phyloP scores from a whole-genome alignment of 2,888 invertebrate genomes.

The Tuberolachnus salignus region DNA sequence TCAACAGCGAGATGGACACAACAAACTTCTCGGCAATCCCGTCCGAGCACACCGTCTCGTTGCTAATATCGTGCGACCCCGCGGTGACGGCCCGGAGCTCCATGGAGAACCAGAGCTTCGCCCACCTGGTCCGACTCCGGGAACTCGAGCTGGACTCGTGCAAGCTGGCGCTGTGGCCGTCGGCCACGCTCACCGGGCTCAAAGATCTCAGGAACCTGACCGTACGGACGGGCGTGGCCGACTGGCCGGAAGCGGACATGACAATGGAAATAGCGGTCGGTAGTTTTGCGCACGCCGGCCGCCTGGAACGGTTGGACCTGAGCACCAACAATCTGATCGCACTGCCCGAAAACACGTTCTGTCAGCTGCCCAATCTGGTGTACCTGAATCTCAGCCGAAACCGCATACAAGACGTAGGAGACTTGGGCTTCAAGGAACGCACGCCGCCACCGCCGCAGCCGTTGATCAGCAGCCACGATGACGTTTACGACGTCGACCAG shows the following conservation, averaged over 20 bases:
- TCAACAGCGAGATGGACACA: slow-evolving; percentile 85
- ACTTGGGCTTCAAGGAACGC: slow-evolving; percentile 82
- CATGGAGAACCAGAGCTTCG: slow-evolving; percentile 77
- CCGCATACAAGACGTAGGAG: slow-evolving; percentile 84
- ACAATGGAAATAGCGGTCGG: slow-evolving; percentile 47
- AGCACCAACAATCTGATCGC: slow-evolving; percentile 90
- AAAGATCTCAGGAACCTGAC: slow-evolving; percentile 83
- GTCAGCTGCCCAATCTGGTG: slow-evolving; percentile 78
- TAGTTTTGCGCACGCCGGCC: slow-evolving; percentile 76
- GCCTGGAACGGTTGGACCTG: slow-evolving; percentile 81
- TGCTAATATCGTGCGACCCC: slow-evolving; percentile 80
- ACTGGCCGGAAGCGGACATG: slow-evolving; percentile 70
- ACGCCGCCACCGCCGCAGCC: slow-evolving; percentile 63
- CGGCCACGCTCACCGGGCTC: slow-evolving; percentile 79
- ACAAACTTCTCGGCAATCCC: slow-evolving; percentile 88
- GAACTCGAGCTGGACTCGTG: slow-evolving; percentile 84
- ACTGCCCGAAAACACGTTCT: slow-evolving; percentile 84
- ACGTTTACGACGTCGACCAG: slow-evolving; percentile 23
- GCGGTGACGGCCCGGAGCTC: slow-evolving; percentile 81
- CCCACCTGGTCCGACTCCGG: slow-evolving; percentile 79
- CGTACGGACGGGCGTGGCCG: slow-evolving; percentile 81
- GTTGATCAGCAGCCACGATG: slow-evolving; percentile 68
- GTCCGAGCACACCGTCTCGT: slow-evolving; percentile 79
- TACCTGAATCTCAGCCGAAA: slow-evolving; percentile 85
- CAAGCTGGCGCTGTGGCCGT: slow-evolving; percentile 82